These are phyloP conservation scores for Epinephelus lanceolatus DNA, from an alignment of 2,113 vertebrate species.

Conservation along the genomic window DNA sequence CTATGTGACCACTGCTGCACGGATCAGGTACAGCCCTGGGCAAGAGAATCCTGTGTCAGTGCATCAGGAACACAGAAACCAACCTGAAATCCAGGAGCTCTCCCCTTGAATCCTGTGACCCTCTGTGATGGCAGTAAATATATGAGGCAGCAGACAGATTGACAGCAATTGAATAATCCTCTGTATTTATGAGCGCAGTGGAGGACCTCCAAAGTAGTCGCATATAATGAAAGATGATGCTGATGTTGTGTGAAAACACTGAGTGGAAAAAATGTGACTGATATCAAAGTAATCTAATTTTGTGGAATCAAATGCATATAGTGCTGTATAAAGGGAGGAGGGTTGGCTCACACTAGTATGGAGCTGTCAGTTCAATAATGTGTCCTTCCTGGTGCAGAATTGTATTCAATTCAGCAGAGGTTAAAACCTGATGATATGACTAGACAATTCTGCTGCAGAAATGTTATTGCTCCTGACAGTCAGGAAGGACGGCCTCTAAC, in stretches of 20 bases:
- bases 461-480: constrained; percentile 59
- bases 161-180: constrained; percentile 74
- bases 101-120: constrained; percentile 52
- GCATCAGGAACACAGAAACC: constrained; percentile 33
- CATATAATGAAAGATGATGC: constrained; percentile 72
- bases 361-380: constrained; percentile 64
- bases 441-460: constrained; percentile 34
- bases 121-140: constrained; percentile 53
- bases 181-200: constrained; percentile 60
- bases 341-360: constrained; percentile 44
- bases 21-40: constrained; percentile 63
- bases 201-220: constrained; percentile 45
- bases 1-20: constrained; percentile 53
- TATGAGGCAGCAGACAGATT: constrained; percentile 58
- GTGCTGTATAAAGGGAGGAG: constrained; percentile 31
- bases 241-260: constrained; percentile 67
- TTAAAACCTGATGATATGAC: constrained; percentile 66
- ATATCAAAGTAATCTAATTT: constrained; percentile 65
- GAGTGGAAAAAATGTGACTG: constrained; percentile 53
- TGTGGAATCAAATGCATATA: constrained; percentile 63
- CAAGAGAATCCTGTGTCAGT: constrained; percentile 35
- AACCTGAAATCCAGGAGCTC: constrained; percentile 32
- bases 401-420: constrained; percentile 58
- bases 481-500: constrained; percentile 13
- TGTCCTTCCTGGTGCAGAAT: constrained; percentile 48